Percentiles rank a stretch among this genome's conserved stretches.
These are phyloP conservation scores for Plotosus lineatus DNA, from an alignment of 2,113 vertebrate species.

Conservation along the genomic window DNA sequence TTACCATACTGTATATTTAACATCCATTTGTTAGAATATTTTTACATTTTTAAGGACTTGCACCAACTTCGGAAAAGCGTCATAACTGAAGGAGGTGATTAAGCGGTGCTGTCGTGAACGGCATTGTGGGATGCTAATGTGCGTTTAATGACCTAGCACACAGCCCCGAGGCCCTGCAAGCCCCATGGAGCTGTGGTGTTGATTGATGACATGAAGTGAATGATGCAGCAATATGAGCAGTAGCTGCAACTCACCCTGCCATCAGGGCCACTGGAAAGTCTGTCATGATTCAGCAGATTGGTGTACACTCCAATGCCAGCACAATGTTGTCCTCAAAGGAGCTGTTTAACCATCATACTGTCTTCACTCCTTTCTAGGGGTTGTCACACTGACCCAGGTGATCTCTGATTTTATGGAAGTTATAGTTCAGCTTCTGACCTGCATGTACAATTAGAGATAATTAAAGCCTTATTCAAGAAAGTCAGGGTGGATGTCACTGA, in stretches of 20 bases:
- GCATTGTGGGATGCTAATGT: constrained; percentile 62
- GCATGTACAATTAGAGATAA: not conserved
- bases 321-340: not conserved
- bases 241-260: constrained; percentile 51
- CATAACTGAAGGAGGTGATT: constrained; percentile 13
- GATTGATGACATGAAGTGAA: constrained; percentile 64
- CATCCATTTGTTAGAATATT: too few relatives aligned
- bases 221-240: constrained; percentile 56
- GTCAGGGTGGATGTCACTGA: too few relatives aligned
- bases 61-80: constrained; percentile 5
- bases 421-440: not conserved
- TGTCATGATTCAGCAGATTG: constrained; percentile 60
- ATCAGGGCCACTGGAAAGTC: constrained; percentile 36
- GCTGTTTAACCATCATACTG: not conserved
- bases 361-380: not conserved
- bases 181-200: constrained; percentile 32
- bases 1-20: not conserved
- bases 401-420: not conserved
- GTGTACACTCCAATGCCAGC: not conserved
- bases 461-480: too few relatives aligned
- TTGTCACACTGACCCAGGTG: not conserved
- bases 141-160: constrained; percentile 67
- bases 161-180: constrained; percentile 48
- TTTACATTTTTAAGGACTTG: not conserved
- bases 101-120: constrained; percentile 52